Evolutionary conservation across 2,113 vertebrate genomes (phyloP).

Genomic region (Origma solitaria): DNA sequence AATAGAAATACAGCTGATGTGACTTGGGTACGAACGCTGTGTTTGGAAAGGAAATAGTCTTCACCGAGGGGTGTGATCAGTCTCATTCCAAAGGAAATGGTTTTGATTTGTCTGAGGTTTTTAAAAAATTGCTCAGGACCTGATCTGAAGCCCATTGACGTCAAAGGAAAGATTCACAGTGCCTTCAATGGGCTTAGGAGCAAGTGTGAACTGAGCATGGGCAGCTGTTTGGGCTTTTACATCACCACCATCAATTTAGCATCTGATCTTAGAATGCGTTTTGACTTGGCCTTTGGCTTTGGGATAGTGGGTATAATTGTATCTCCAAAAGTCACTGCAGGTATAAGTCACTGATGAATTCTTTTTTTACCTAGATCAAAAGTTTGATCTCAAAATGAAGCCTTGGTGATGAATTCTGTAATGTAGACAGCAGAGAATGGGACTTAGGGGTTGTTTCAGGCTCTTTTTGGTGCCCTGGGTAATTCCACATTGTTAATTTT

Average conservation of each 20-base stretch:
- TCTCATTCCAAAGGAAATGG: conserved; percentile 49
- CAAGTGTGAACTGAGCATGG: conserved; percentile 25
- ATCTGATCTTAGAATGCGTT: background rate
- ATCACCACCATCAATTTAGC: background rate
- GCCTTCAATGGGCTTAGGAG: conserved; percentile 11
- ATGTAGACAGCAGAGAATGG: background rate
- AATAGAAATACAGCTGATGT: conserved; percentile 4
- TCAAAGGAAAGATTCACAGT: conserved; percentile 47
- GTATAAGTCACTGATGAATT: background rate
- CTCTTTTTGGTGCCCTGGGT: background rate
- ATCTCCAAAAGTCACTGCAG: background rate
- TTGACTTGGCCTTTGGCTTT: background rate
- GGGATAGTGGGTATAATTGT: background rate
- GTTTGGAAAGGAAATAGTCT: conserved; percentile 54
- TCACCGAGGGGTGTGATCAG: conserved; percentile 29
- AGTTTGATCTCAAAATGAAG: background rate
- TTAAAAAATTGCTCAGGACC: conserved; percentile 15
- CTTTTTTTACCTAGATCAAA: background rate
- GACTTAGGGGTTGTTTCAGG: background rate
- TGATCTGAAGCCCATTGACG: conserved; percentile 56
- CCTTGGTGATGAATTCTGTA: background rate
- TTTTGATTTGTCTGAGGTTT: conserved; percentile 66
- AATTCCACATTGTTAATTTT: background rate
- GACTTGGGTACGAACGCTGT: background rate
- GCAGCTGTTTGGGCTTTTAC: background rate